Evolutionary conservation across 2,797 vertebrate genomes (phyloP), one percentile per base, ranked within the genome.

Genomic region (Sebastes kiyomatsui): DNA sequence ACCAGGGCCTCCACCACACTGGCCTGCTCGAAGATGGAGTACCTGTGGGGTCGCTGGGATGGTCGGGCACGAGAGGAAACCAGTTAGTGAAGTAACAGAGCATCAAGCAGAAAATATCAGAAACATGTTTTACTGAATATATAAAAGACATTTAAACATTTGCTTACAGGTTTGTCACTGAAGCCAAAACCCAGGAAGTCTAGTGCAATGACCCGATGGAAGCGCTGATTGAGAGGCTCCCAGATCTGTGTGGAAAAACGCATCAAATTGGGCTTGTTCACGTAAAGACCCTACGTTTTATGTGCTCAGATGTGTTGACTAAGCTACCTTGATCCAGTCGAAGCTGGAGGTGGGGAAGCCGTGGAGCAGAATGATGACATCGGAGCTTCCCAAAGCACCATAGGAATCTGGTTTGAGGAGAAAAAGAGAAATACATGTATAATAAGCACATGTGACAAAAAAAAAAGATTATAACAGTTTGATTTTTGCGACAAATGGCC

Each of bases 181-280:
- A 99, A 99, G 85, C 98, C 98, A 16, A 99, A 99, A 9, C 98
- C 98, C 0, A 99, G 88, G 65, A 99, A 99, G 91, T 99, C 98
- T 20, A 98, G 94, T 2, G 97, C 97, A 1, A 99, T 95, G 84
- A 99, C 97, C 16, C 97, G 94, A 82, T 97, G 96, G 79, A 99
- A 99, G 65, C 96, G 95, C 82, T 97, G 96, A 1, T 94, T 97
- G 78, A 99, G 95, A 2, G 97, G 97, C 90, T 98, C 97, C 98
- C 98, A 99, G 59, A 99, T 96, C 98, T 99, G 83, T 2, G 28
- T 1, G 7, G 46, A 38, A 42, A 55, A 46, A 30, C 0, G 6
- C 49, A n/a, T 52, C 4, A 55, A 1, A 22, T 1, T n/a, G 3
- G 7, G 10, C 23, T 25, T 27, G 55, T 28, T 67, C 46, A 54